Evolutionary conservation across 2,888 invertebrate genomes (phyloP).

Genomic region (Cheilosia urbana): DNA sequence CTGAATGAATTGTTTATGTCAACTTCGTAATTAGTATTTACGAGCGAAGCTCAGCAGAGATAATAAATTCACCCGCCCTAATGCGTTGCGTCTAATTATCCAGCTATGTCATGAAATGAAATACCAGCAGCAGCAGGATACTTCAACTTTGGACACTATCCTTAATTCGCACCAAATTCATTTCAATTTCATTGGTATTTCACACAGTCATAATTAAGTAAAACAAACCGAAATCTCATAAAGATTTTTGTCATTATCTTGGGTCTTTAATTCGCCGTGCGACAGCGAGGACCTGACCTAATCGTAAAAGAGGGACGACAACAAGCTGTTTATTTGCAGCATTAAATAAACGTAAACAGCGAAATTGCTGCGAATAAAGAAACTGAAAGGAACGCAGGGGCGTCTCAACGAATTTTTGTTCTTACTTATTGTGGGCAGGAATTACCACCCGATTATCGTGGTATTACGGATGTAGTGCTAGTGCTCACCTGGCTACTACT

Average conservation of each 20-base stretch:
- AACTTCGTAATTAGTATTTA: conserved; percentile 63
- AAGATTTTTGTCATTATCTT: conserved; percentile 61
- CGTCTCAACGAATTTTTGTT: conserved; percentile 11
- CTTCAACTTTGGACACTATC: conserved; percentile 48
- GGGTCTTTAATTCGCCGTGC: conserved; percentile 45
- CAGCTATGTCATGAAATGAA: conserved; percentile 34
- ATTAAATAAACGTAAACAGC: conserved; percentile 60
- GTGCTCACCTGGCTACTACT: conserved; percentile 31
- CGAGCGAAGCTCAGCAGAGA: conserved; percentile 47
- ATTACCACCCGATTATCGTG: conserved; percentile 58
- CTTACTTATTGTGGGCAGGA: conserved; percentile 10
- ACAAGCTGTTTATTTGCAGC: conserved; percentile 54
- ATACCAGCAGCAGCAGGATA: not conserved
- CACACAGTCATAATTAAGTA: conserved; percentile 59
- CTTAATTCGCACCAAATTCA: conserved; percentile 63
- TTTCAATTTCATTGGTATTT: conserved; percentile 68
- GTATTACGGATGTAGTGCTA: conserved; percentile 13
- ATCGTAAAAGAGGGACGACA: conserved; percentile 31
- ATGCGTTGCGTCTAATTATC: conserved; percentile 60
- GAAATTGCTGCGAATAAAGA: conserved; percentile 46
- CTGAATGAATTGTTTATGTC: conserved; percentile 4
- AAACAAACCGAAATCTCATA: conserved; percentile 66
- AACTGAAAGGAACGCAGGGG: not conserved
- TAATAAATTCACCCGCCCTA: conserved; percentile 53
- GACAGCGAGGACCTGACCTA: conserved; percentile 1